These are phyloP conservation scores for Macrosteles quadrilineatus DNA, from an alignment of 1,140 invertebrate species.

Conservation along the genomic window DNA sequence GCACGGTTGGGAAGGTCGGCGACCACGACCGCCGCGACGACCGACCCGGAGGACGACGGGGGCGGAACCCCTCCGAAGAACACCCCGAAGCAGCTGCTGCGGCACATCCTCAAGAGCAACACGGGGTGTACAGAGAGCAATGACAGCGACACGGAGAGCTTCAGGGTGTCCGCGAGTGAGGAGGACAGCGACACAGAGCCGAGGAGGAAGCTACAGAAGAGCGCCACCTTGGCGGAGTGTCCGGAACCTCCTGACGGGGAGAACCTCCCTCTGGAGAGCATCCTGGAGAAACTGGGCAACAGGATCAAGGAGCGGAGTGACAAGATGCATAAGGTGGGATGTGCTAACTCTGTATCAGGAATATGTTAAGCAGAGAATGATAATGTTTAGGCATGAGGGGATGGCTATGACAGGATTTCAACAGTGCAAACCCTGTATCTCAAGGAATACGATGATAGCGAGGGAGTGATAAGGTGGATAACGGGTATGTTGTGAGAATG, in stretches of 20 bases:
- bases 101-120: constrained; percentile 23
- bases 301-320: constrained; percentile 58
- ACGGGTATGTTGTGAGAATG: too few species aligned
- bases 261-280: constrained; percentile 29
- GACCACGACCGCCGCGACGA: constrained; percentile 27
- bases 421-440: too few species aligned
- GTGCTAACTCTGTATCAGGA: too few species aligned
- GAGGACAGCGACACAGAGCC: constrained; percentile 33
- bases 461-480: too few species aligned
- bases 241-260: constrained; percentile 35
- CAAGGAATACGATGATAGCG: too few species aligned
- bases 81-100: constrained; percentile 9
- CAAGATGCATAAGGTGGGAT: constrained; percentile 58
- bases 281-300: constrained; percentile 59
- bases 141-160: constrained; percentile 27
- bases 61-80: neutral
- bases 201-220: constrained; percentile 37
- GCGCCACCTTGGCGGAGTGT: constrained; percentile 11
- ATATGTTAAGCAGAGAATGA: too few species aligned
- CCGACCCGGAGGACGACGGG: constrained; percentile 40
- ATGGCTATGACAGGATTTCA: too few species aligned
- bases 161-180: constrained; percentile 3
- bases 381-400: too few species aligned
- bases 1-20: constrained; percentile 21
- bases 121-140: constrained; percentile 26